Evolutionary conservation across 2,888 invertebrate genomes (phyloP).

Genomic region (Cactoblastis cactorum): DNA sequence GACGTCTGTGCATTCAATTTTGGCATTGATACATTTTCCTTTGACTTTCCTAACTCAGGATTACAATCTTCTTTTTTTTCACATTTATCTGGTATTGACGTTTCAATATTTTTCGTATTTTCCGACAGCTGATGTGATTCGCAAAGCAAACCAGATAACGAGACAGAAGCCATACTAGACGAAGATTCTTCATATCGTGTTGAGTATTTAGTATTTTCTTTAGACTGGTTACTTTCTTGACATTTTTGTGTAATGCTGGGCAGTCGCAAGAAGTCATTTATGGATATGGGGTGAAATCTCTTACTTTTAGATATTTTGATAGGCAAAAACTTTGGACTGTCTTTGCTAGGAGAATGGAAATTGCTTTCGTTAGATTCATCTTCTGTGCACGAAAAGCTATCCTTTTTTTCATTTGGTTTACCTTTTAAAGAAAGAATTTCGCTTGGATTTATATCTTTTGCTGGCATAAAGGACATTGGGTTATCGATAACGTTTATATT

Average conservation of each 20-base stretch:
- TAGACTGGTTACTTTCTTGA: background rate
- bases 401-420: slow-evolving; percentile 16
- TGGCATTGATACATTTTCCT: background rate
- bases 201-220: background rate
- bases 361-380: slow-evolving; percentile 19
- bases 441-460: slow-evolving; percentile 18
- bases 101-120: background rate
- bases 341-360: slow-evolving; percentile 12
- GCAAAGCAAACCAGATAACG: background rate
- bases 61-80: background rate
- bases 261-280: slow-evolving; percentile 21
- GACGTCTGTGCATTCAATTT: background rate
- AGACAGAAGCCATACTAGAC: background rate
- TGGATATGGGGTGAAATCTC: slow-evolving; percentile 49
- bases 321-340: slow-evolving; percentile 39
- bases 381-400: slow-evolving; percentile 15
- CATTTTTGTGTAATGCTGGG: background rate
- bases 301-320: slow-evolving; percentile 59
- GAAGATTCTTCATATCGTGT: background rate
- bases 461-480: slow-evolving; percentile 55
- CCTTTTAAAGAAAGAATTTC: slow-evolving; percentile 30
- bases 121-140: background rate
- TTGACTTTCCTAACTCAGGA: background rate
- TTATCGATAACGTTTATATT: slow-evolving; percentile 60
- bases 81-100: background rate